Conservation (phyloP, 2,888 invertebrate genomes). For the Hartigia nigra region DNA sequence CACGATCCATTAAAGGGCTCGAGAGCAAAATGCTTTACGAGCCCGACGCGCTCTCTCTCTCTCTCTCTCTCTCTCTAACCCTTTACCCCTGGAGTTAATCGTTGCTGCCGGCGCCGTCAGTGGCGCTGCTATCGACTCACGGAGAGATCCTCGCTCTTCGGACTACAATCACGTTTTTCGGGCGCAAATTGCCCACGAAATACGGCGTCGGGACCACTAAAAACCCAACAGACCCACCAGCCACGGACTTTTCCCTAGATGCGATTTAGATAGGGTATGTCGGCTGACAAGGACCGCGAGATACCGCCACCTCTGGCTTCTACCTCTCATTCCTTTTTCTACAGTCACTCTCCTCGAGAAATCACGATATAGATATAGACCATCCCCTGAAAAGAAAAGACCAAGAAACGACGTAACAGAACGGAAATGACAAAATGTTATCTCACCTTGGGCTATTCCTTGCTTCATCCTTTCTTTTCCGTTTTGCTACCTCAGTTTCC, state of each 20-base stretch:
- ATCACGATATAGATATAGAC: too few species aligned
- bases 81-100: background rate
- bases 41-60: background rate
- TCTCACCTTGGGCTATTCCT: background rate
- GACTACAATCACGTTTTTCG: constrained; percentile 10
- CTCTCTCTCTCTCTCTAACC: background rate
- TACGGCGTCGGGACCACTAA: background rate
- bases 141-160: background rate
- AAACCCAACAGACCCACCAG: constrained; percentile 6
- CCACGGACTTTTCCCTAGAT: constrained; percentile 25
- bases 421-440: background rate
- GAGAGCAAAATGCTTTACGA: background rate
- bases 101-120: background rate
- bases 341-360: background rate
- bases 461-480: background rate
- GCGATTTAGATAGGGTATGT: constrained; percentile 33
- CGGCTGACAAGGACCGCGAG: background rate
- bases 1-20: background rate
- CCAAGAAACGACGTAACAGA: background rate
- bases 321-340: background rate
- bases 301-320: background rate
- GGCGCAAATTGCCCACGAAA: constrained; percentile 7
- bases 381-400: background rate
- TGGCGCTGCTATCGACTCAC: background rate
- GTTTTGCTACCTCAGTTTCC: constrained; percentile 29